Base-by-base conservation (phyloP, 2,797 vertebrate species). In the Spinus olivaceus region DNA sequence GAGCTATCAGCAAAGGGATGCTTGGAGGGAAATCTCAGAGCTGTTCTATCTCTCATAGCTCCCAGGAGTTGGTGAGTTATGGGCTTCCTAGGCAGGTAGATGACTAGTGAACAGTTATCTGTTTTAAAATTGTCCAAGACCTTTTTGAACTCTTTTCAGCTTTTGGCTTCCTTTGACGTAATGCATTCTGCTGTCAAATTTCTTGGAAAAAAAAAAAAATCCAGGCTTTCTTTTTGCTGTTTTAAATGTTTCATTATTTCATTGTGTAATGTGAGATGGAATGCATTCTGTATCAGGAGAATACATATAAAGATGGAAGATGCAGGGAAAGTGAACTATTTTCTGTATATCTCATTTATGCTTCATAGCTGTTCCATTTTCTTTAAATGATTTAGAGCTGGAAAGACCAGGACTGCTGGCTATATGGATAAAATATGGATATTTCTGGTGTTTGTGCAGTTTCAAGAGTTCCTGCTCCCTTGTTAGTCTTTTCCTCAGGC, bases 201-300 rank as follows among this genome's bases (percentile, higher is more conserved):
- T 57, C 50, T 65, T 61, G 22, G n/a, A 25, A 92, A 81, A 86
- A 64, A n/a, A n/a, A n/a, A 92, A 64, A 49, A 14, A 9, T n/a
- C 22, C 35, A 51, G 39, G 12, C 61, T 85, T 88, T 50, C 57
- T 88, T 91, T 91, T 78, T 33, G 25, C 83, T 95, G 49, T 50
- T 83, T 90, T 83, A 81, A 81, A 71, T 44, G 24, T 67, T 80
- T 89, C 57, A 25, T 92, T 92, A 67, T 85, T 92, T 96, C 6
- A 20, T 67, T 57, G 35, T 65, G 32, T 50, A 78, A 64, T 71
- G 5, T 78, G 42, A 67, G 50, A 78, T 86, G 32, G 13, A 83
- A 86, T 69, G 24, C 2, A 4, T 86, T 92, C 61, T 3, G 1
- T 87, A 33, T 2, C 16, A 50, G 10, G 35, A 30, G 25, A 83